Conservation (phyloP, 2,888 invertebrate species). For the Notodonta dromedarius region DNA sequence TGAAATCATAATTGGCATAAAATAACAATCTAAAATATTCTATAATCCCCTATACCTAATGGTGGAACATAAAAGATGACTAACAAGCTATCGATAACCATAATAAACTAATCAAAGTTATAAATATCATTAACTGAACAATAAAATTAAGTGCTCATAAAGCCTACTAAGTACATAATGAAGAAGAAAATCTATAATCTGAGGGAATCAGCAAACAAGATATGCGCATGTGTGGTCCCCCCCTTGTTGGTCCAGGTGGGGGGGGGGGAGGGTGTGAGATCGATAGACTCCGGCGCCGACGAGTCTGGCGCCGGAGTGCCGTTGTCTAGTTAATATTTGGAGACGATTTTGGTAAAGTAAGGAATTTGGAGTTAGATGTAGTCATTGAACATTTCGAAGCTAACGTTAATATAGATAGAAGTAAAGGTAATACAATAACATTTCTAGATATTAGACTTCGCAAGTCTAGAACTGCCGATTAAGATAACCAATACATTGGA, state of each 20-base stretch:
- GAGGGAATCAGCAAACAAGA: constrained; percentile 63
- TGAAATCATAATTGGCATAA: background rate
- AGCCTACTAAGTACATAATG: constrained; percentile 19
- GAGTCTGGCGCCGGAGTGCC: constrained; percentile 67
- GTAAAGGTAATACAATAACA: background rate
- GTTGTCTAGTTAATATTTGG: constrained; percentile 19
- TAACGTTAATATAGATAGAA: background rate
- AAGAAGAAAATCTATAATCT: constrained; percentile 61
- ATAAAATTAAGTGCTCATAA: constrained; percentile 40
- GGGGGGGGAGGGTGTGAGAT: no score
- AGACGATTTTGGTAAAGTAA: constrained; percentile 2
- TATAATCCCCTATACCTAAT: background rate
- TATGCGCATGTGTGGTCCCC: constrained; percentile 61
- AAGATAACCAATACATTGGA: background rate
- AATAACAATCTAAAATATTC: background rate
- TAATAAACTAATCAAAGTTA: constrained; percentile 16
- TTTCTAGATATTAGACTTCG: background rate
- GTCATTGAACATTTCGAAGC: background rate
- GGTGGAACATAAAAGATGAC: background rate
- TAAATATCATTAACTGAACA: constrained; percentile 20
- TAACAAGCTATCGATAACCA: background rate
- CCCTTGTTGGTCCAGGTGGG: constrained; percentile 18
- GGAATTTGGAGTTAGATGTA: constrained; percentile 16
- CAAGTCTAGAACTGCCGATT: background rate
- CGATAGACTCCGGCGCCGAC: constrained; percentile 79